Evolutionary conservation across 1,140 invertebrate species (phyloP).

Genomic region (Ctenoplectra terminalis): DNA sequence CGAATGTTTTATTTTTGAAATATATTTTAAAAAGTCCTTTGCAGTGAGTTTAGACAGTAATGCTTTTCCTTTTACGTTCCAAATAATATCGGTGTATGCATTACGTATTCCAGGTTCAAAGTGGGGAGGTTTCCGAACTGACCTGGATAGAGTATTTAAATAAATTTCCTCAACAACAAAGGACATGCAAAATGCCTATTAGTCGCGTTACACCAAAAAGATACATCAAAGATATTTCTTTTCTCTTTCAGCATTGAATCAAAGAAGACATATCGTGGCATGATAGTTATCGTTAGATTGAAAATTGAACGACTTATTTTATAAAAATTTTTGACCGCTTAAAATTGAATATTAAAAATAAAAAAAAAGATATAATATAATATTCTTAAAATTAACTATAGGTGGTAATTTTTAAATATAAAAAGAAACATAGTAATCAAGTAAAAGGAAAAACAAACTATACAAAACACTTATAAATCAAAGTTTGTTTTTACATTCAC

Average conservation of each 20-base stretch:
- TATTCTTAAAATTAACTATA: no score
- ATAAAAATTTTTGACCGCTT: neutral
- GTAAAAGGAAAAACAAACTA: no score
- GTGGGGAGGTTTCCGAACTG: conserved; percentile 11
- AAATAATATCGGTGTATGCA: conserved; percentile 16
- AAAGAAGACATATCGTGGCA: neutral
- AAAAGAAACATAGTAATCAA: no score
- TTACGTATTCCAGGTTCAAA: conserved; percentile 17
- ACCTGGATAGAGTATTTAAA: conserved; percentile 11
- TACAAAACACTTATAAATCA: no score
- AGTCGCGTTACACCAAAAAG: conserved; percentile 11
- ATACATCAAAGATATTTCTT: conserved; percentile 20
- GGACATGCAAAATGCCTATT: conserved; percentile 25
- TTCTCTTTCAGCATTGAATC: neutral
- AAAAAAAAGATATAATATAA: no score
- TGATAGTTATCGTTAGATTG: neutral
- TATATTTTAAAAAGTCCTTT: neutral
- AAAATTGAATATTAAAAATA: no score
- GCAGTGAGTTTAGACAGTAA: neutral
- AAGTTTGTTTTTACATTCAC: no score
- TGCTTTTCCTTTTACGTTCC: neutral
- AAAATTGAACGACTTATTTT: neutral
- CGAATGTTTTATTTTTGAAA: neutral
- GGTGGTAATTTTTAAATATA: no score
- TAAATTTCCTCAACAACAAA: conserved; percentile 20